Conservation (phyloP, 2,888 invertebrate genomes). For the Caenorhabditis sp. region DNA sequence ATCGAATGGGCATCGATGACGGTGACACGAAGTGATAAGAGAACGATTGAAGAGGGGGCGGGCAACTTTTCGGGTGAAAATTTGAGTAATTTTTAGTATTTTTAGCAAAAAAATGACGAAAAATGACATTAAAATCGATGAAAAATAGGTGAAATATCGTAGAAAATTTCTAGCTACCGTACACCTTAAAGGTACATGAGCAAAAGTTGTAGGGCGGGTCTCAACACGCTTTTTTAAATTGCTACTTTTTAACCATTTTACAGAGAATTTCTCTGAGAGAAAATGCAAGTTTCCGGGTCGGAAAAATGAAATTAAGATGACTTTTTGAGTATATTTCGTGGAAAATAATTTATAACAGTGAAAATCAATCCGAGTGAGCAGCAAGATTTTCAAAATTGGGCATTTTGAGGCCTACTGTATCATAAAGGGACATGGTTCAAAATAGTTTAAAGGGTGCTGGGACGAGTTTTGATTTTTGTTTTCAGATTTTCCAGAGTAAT, state of each 20-base stretch:
- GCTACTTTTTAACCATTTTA: no score
- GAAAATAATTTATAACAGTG: no score
- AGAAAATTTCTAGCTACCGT: background rate
- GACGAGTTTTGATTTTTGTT: background rate
- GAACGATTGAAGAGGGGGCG: background rate
- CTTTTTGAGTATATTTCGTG: background rate
- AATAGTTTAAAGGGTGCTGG: background rate
- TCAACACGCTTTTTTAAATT: background rate
- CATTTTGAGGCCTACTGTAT: background rate
- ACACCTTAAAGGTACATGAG: background rate
- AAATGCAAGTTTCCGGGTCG: background rate
- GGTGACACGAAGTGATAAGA: background rate
- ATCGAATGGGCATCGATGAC: no score
- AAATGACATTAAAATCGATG: background rate
- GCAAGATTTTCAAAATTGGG: no score
- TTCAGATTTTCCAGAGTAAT: no score
- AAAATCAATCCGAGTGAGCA: no score
- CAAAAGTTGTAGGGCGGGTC: background rate
- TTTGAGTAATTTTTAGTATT: background rate
- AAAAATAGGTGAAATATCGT: background rate
- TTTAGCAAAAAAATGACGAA: background rate
- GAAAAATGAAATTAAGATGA: background rate
- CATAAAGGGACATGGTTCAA: background rate
- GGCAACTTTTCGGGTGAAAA: background rate
- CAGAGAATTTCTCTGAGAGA: background rate